phyloP scores from a whole-genome alignment of 2,797 vertebrate genomes.

The Tapirus indicus region DNA sequence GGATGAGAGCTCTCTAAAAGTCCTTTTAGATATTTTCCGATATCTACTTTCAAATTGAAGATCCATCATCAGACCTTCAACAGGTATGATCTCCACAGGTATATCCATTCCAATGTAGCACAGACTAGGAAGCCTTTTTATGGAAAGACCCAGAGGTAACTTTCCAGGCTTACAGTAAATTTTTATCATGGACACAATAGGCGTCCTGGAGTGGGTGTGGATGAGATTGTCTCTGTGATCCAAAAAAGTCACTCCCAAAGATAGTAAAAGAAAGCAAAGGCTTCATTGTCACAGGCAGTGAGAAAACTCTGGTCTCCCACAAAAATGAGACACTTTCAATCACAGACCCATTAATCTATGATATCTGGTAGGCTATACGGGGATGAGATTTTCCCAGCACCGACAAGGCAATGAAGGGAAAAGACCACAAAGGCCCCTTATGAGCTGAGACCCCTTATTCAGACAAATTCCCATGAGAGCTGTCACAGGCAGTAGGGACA shows the following conservation, averaged over 20 bases:
- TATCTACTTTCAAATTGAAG: neutral
- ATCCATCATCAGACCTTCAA: neutral
- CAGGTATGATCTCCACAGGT: neutral
- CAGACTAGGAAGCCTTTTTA: neutral
- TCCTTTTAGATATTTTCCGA: neutral
- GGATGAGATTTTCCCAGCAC: neutral
- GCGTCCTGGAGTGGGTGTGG: neutral
- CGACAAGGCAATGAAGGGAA: neutral
- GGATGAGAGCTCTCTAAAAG: neutral
- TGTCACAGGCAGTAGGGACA: neutral
- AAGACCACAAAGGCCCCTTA: neutral
- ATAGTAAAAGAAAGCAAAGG: neutral
- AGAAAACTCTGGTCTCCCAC: neutral
- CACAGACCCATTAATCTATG: neutral
- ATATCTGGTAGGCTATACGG: neutral
- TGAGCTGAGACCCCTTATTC: neutral
- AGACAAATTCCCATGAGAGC: neutral
- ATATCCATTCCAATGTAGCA: neutral
- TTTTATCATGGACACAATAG: neutral
- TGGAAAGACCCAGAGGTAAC: neutral
- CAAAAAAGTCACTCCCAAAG: neutral
- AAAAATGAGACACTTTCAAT: neutral
- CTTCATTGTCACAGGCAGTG: neutral
- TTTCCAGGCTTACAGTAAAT: neutral
- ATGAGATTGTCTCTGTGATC: neutral